Conservation (phyloP, 2,113 vertebrate genomes). For the Epinephelus fuscoguttatus region DNA sequence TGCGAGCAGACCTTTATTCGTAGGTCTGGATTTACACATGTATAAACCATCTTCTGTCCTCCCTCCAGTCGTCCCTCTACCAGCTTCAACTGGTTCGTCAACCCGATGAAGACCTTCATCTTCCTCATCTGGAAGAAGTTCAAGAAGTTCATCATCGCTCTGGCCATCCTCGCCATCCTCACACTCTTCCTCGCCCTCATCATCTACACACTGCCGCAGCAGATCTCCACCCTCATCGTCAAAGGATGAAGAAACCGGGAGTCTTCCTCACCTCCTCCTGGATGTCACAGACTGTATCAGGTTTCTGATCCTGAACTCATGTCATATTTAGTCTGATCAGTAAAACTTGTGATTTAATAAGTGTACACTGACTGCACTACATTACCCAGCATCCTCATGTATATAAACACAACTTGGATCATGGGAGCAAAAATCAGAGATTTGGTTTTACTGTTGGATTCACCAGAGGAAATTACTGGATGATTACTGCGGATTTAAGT, state of each 20-base stretch:
- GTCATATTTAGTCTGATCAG: neutral
- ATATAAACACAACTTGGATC: neutral
- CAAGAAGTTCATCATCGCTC: slow-evolving; percentile 90
- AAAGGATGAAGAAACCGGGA: slow-evolving; percentile 81
- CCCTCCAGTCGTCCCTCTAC: slow-evolving; percentile 90
- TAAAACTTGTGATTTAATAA: slow-evolving; percentile 3
- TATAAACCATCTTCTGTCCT: slow-evolving; percentile 20
- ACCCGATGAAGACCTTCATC: slow-evolving; percentile 94
- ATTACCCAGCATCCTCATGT: slow-evolving; percentile 27
- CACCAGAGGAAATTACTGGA: slow-evolving; percentile 5
- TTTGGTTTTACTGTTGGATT: neutral
- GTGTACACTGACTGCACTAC: slow-evolving; percentile 15
- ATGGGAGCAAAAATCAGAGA: neutral
- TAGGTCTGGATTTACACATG: neutral
- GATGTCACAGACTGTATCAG: neutral
- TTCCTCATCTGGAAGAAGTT: slow-evolving; percentile 94
- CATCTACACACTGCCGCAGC: slow-evolving; percentile 91
- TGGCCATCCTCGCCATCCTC: slow-evolving; percentile 86
- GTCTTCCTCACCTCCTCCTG: neutral
- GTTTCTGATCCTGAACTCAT: slow-evolving; percentile 3
- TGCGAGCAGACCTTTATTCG: neutral
- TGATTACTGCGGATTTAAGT: neutral
- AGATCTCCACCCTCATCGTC: slow-evolving; percentile 90
- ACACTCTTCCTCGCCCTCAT: slow-evolving; percentile 90
- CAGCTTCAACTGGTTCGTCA: slow-evolving; percentile 94